Percentiles rank a stretch among this genome's conserved stretches.
These are phyloP conservation scores for Dipodomys spectabilis DNA, from an alignment of 2,113 vertebrate species.

Conservation along the genomic window DNA sequence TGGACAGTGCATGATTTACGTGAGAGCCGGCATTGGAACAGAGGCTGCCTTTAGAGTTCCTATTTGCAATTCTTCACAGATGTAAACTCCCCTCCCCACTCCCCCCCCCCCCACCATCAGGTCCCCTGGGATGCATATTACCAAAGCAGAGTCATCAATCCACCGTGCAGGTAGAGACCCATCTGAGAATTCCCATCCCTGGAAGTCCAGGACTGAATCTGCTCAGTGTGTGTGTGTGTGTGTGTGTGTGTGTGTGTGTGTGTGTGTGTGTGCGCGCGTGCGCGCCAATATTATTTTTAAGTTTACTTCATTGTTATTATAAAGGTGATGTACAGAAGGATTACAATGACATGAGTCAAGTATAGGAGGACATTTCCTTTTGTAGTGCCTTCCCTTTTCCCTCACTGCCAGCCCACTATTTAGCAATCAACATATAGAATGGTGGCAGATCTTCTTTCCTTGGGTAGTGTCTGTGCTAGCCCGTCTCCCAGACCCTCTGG, in stretches of 20 bases:
- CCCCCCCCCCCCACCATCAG: too few species aligned
- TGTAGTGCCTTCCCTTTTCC: too few species aligned
- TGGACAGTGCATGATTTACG: not conserved
- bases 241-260: not conserved
- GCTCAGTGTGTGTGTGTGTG: not conserved
- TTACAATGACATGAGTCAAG: too few species aligned
- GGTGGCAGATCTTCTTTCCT: not conserved
- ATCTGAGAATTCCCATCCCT: not conserved
- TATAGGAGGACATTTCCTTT: too few species aligned
- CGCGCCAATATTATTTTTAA: too few species aligned
- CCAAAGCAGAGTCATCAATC: not conserved
- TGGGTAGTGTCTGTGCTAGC: not conserved
- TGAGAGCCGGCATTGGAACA: not conserved
- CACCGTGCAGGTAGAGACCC: not conserved
- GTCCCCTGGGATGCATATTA: not conserved
- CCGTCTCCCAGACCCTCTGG: not conserved
- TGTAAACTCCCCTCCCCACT: not conserved
- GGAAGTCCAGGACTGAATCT: not conserved
- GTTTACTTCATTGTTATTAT: too few species aligned
- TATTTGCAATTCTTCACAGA: not conserved
- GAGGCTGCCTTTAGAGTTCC: not conserved
- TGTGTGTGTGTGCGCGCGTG: not conserved
- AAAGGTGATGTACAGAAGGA: too few species aligned
- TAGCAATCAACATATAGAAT: not conserved
- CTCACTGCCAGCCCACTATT: not conserved